Evolutionary conservation across 53 echinoderm and acorn worm species (phyloP).

Genomic region (Holothuria leucospilota): DNA sequence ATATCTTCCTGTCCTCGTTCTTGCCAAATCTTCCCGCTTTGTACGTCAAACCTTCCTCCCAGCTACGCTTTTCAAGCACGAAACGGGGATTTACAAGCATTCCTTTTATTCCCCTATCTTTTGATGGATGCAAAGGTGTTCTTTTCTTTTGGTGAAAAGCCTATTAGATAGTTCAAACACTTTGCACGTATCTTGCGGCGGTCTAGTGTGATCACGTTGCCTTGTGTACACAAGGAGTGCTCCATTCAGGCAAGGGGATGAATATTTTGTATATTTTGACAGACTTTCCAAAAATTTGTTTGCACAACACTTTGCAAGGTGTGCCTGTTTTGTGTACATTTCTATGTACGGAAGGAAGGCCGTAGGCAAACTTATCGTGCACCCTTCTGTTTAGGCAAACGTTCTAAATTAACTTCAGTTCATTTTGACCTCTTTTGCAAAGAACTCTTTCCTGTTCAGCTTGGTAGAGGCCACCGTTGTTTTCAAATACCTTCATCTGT

Average conservation of each 20-base stretch:
- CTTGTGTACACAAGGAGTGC: slow-evolving; percentile 38
- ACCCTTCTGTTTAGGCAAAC: too few relatives aligned
- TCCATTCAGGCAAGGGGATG: slow-evolving; percentile 32
- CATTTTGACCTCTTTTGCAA: not conserved
- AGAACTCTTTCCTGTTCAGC: slow-evolving; percentile 11
- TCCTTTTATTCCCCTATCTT: slow-evolving; percentile 22
- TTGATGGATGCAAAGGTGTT: slow-evolving; percentile 46
- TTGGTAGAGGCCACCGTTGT: slow-evolving; percentile 2
- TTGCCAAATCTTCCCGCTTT: slow-evolving; percentile 7
- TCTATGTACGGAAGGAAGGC: slow-evolving; percentile 13
- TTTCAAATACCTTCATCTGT: slow-evolving; percentile 4
- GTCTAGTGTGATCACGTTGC: slow-evolving; percentile 47
- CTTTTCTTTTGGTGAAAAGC: slow-evolving; percentile 36
- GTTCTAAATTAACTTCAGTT: too few relatives aligned
- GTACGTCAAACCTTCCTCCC: slow-evolving; percentile 1
- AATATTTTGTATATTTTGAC: slow-evolving; percentile 31
- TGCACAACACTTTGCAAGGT: slow-evolving; percentile 40
- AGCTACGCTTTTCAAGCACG: slow-evolving; percentile 29
- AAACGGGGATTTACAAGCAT: slow-evolving; percentile 37
- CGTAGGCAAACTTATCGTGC: slow-evolving; percentile 14
- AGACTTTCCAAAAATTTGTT: slow-evolving; percentile 39
- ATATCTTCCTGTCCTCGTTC: not conserved
- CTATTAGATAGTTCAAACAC: slow-evolving; percentile 45
- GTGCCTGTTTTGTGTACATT: slow-evolving; percentile 37
- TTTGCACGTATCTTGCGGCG: slow-evolving; percentile 50